Evolutionary conservation across 2,113 vertebrate species (phyloP).

Genomic region (Phylloscopus trochiloides): DNA sequence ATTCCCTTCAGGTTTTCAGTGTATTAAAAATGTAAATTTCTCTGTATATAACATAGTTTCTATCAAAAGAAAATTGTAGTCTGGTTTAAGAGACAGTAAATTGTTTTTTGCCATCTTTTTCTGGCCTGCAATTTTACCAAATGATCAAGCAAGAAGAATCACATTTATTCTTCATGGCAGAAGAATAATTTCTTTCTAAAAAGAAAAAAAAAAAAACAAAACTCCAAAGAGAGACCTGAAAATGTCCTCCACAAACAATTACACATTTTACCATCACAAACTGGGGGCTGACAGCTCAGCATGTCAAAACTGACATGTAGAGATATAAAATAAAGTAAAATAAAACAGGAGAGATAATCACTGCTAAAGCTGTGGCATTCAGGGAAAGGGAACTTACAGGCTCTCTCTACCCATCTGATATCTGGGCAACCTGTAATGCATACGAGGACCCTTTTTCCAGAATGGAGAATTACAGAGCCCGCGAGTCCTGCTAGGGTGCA

Average conservation of each 20-base stretch:
- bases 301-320: not conserved
- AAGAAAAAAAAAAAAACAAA: not conserved
- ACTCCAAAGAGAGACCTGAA: not conserved
- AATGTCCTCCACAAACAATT: not conserved
- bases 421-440: not conserved
- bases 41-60: not conserved
- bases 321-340: not conserved
- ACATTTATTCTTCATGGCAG: not conserved
- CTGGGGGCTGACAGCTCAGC: rapidly evolving
- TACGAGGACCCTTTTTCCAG: not conserved
- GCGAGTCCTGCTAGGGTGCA: not conserved
- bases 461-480: not conserved
- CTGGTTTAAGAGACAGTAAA: not conserved
- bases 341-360: not conserved
- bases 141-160: not conserved
- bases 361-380: not conserved
- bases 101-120: not conserved
- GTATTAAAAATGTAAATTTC: not conserved
- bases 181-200: not conserved
- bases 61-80: not conserved
- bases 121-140: not conserved
- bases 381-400: not conserved
- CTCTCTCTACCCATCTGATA: not conserved
- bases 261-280: not conserved
- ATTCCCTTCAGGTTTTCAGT: not conserved